These are phyloP conservation scores for Caenorhabditis sp. DNA, from an alignment of 2,888 invertebrate genomes.

Conservation along the genomic window DNA sequence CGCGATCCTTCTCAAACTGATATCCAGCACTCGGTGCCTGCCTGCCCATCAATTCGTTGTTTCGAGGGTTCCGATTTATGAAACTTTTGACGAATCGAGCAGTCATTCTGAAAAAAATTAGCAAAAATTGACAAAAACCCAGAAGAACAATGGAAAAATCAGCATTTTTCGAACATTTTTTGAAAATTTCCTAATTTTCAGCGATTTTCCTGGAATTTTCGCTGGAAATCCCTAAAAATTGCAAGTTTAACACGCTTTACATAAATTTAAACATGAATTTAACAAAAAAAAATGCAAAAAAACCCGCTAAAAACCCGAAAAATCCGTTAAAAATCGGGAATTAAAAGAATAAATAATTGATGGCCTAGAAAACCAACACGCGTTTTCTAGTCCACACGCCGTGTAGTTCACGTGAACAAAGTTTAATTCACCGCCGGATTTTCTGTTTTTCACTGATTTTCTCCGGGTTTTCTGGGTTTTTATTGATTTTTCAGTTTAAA, in stretches of 20 bases:
- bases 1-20: conserved; percentile 76
- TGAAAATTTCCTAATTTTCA: background rate
- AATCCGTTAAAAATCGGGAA: background rate
- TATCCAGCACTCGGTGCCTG: conserved; percentile 75
- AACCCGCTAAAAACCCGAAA: background rate
- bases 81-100: conserved; percentile 54
- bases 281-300: background rate
- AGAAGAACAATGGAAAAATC: background rate
- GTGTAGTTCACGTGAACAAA: conserved; percentile 36
- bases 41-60: conserved; percentile 76
- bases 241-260: background rate
- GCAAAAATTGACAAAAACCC: too few relatives aligned
- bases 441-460: too few relatives aligned
- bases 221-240: background rate
- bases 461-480: too few relatives aligned
- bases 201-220: background rate
- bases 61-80: conserved; percentile 75
- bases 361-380: conserved; percentile 7
- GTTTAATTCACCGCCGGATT: too few relatives aligned
- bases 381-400: background rate
- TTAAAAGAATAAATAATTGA: background rate
- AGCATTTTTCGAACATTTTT: background rate
- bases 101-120: conserved; percentile 43
- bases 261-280: background rate
- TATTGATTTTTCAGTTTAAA: too few relatives aligned